Evolutionary conservation across 2,888 invertebrate genomes (phyloP), one percentile per base, ranked within the genome.

Genomic region (Anoncus sp.): DNA sequence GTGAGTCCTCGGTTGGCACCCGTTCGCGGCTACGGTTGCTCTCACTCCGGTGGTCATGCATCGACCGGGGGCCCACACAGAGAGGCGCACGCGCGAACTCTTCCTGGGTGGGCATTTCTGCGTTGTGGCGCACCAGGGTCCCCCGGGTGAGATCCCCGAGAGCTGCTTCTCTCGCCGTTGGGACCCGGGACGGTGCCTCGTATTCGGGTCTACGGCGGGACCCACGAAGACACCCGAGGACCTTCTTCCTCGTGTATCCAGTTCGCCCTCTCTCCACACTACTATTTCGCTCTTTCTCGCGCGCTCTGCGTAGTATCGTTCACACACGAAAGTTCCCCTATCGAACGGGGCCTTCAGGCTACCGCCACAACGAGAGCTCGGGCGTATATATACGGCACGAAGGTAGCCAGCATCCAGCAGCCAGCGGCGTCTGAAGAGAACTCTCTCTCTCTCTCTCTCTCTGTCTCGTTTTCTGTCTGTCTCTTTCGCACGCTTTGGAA

Each of bases 71-170:
- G n/a, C n/a, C 90, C 90, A 89, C 89, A 90, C 90, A 90, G 87
- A 86, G 86, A 87, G 78, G 90, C 90, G 89, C 90, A 89, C 90
- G 90, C 91, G 90, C 90, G 88, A 86, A 89, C 85, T 87, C 90
- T 86, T 88, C 87, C 88, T 91, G 91, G 91, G 91, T 90, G 90
- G 70, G 91, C 88, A 90, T 90, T 69, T 90, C n/a, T n/a, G n/a
- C n/a, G n/a, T n/a, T 88, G 85, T 81, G 82, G 81, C 70, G 57
- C 75, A 71, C 63, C 57, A 57, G 69, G 45, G 18, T 67, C 63
- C 55, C 66, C 55, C 66, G 69, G 69, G 69, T 57, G 57, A 57
- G 65, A 45, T 20, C 49, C 49, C 38, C 65, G 10, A 22, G 47
- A 24, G 45, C 62, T 31, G 20, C 27, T 27, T n/a, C 53, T 27